phyloP scores from a whole-genome alignment of 2,888 invertebrate genomes.

The Eulithis testata region DNA sequence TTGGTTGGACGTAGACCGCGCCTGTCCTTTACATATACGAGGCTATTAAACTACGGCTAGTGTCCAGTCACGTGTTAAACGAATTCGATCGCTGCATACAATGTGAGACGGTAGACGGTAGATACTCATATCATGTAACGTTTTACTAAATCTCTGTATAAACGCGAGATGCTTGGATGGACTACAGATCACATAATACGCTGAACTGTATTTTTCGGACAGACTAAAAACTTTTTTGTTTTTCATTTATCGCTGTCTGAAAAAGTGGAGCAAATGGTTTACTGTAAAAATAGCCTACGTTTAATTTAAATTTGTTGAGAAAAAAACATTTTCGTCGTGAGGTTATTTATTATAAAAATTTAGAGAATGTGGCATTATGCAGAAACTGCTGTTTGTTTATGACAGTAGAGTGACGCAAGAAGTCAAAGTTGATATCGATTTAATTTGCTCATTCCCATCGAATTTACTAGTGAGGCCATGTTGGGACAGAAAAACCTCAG shows the following conservation, averaged over 20 bases:
- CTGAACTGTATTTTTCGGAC: constrained; percentile 42
- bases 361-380: no score
- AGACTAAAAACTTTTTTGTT: constrained; percentile 1
- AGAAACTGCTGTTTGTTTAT: no score
- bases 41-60: constrained; percentile 79
- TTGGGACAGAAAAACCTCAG: no score
- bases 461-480: no score
- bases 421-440: no score
- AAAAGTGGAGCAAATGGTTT: constrained; percentile 24
- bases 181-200: constrained; percentile 3
- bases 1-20: constrained; percentile 81
- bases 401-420: no score
- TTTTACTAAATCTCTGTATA: constrained; percentile 52
- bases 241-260: constrained; percentile 21
- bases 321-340: no score
- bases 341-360: no score
- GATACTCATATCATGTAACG: constrained; percentile 56
- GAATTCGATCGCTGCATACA: constrained; percentile 78
- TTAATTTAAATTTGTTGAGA: background rate
- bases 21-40: constrained; percentile 83
- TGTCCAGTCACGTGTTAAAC: constrained; percentile 83
- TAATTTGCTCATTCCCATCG: no score
- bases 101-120: constrained; percentile 59
- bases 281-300: constrained; percentile 29
- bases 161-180: constrained; percentile 42